Evolutionary conservation across 2,888 invertebrate species (phyloP).

Genomic region (Idaea straminata): DNA sequence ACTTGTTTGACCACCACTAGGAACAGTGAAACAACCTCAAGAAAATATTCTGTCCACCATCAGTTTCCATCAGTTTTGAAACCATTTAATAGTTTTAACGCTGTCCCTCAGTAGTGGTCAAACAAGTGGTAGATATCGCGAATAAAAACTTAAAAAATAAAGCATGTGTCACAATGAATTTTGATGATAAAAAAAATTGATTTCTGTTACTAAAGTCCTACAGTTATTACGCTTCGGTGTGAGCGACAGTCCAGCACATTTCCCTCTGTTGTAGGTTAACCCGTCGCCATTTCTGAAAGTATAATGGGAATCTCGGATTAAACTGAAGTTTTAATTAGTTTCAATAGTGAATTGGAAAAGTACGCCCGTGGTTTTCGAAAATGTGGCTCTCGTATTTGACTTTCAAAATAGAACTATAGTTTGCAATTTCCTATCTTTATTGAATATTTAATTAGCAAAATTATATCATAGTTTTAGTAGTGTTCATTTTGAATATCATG

Average conservation of each 20-base stretch:
- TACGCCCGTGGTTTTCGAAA: slow-evolving; percentile 46
- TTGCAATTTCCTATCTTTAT: slow-evolving; percentile 1
- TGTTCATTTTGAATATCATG: too few relatives aligned
- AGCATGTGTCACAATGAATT: too few relatives aligned
- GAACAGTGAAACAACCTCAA: too few relatives aligned
- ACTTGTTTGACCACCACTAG: too few relatives aligned
- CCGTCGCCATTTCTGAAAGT: slow-evolving; percentile 67
- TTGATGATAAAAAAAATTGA: too few relatives aligned
- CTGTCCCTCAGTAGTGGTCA: too few relatives aligned
- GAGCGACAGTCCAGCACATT: slow-evolving; percentile 31
- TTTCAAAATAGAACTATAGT: slow-evolving; percentile 44
- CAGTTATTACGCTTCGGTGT: slow-evolving; percentile 32
- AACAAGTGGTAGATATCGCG: too few relatives aligned
- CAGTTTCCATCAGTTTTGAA: too few relatives aligned
- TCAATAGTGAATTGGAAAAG: slow-evolving; percentile 71
- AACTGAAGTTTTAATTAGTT: slow-evolving; percentile 78
- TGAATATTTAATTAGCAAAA: slow-evolving; percentile 6
- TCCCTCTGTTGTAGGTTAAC: slow-evolving; percentile 49
- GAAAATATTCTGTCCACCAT: too few relatives aligned
- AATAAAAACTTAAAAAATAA: too few relatives aligned
- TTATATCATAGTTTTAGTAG: slow-evolving; percentile 3
- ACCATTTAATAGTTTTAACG: too few relatives aligned
- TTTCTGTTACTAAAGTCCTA: too few relatives aligned
- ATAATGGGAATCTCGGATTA: slow-evolving; percentile 73
- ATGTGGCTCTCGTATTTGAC: slow-evolving; percentile 51